Base-by-base conservation (phyloP, 2,888 invertebrate genomes). In the Orthosia gracilis region DNA sequence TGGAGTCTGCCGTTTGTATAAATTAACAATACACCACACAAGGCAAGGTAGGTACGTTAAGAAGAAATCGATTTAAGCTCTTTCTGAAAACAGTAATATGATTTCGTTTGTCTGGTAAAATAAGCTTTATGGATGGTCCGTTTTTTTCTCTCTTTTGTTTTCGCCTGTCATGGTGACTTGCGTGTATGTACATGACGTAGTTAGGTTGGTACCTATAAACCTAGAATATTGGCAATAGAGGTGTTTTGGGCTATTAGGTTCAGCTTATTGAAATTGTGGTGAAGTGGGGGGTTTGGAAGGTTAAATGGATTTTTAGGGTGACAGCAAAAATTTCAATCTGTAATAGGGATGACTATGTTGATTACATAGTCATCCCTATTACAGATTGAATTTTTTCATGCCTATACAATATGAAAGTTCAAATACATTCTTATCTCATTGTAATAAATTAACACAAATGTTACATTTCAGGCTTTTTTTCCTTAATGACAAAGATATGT, bases 51-150 rank as follows among this genome's bases (percentile, higher is more conserved):
- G n/a, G 21, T 15, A 80, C 72, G 69, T 52, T 87, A 87, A 87
- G 88, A 87, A 78, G 80, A 89, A 91, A 91, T 92, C 92, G 87
- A 92, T 92, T 85, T 90, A 91, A 92, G 88, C 89, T 78, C 83
- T 84, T 78, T 76, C 78, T 83, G 81, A 76, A 76, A 81, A 85
- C 81, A 81, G 81, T 86, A 87, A 88, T 84, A 88, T 86, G 85
- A 87, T 89, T 89, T 87, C 75, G 67, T 68, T 78, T 84, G 66
- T 74, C 64, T 73, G 71, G 85, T 74, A 78, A 73, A 84, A 74
- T 86, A 85, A 86, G 85, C 86, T 82, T 82, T 86, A 80, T 78
- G 76, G 76, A 78, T 72, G 71, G 49, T 55, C 31, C 55, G 31
- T 7, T 65, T 67, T 78, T 80, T 73, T 73, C 69, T 61, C n/a